phyloP scores from a whole-genome alignment of 1,140 invertebrate genomes.

The Ptiloglossa arizonensis region DNA sequence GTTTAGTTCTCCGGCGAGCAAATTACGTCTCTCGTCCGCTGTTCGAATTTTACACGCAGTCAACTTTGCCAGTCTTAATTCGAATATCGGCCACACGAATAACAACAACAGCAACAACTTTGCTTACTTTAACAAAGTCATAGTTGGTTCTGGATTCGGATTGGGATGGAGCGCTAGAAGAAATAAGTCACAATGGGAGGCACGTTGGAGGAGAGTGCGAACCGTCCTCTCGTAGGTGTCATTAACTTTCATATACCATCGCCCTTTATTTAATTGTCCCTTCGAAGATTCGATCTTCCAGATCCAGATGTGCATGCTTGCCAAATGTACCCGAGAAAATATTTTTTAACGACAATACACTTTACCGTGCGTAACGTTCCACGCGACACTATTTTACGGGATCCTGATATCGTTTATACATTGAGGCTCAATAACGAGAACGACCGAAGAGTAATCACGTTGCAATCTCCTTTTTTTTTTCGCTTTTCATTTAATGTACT shows the following conservation, averaged over 20 bases:
- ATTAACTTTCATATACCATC: slow-evolving; percentile 41
- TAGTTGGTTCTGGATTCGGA: slow-evolving; percentile 49
- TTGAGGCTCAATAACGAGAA: slow-evolving; percentile 37
- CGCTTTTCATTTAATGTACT: slow-evolving; percentile 11
- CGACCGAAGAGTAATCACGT: slow-evolving; percentile 31
- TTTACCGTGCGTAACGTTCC: slow-evolving; percentile 60
- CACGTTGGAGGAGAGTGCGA: slow-evolving; percentile 70
- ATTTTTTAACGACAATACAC: slow-evolving; percentile 76
- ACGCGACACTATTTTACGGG: slow-evolving; percentile 57
- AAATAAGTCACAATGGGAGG: slow-evolving; percentile 67
- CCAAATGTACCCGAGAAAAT: slow-evolving; percentile 70
- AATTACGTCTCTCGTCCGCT: slow-evolving; percentile 72
- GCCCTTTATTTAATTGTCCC: slow-evolving; percentile 46
- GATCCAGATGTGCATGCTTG: slow-evolving; percentile 69
- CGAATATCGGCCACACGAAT: slow-evolving; percentile 34
- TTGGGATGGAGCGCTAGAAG: slow-evolving; percentile 58
- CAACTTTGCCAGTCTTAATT: slow-evolving; percentile 53
- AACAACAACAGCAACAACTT: slow-evolving; percentile 9
- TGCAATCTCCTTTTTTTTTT: not conserved
- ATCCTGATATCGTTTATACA: slow-evolving; percentile 36
- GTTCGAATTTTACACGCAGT: slow-evolving; percentile 67
- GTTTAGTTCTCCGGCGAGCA: slow-evolving; percentile 72
- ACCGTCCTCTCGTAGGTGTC: slow-evolving; percentile 72
- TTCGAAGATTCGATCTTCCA: slow-evolving; percentile 61
- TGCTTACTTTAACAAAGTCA: slow-evolving; percentile 31